Conservation (phyloP, 2,888 invertebrate species). For the Leistus spinibarbis region DNA sequence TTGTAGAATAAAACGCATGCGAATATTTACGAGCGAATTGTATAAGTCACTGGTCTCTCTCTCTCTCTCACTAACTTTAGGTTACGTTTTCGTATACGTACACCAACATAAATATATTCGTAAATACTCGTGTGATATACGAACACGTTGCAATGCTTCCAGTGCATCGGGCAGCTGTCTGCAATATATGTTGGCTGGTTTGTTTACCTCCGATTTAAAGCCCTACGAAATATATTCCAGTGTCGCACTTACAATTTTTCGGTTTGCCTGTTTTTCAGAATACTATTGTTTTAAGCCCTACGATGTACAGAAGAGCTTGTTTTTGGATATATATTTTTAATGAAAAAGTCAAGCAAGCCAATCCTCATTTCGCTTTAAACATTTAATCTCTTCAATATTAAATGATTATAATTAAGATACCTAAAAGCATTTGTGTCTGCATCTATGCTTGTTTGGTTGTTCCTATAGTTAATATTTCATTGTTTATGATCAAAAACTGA, state of each 20-base stretch:
- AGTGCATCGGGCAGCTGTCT: conserved; percentile 13
- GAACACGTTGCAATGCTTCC: neutral
- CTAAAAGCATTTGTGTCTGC: too few species aligned
- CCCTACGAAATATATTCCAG: conserved; percentile 17
- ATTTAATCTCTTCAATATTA: too few species aligned
- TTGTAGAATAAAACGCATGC: neutral
- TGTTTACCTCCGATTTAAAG: conserved; percentile 23
- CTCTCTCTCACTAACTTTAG: too few species aligned
- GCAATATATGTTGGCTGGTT: too few species aligned
- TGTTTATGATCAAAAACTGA: neutral
- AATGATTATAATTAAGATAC: too few species aligned
- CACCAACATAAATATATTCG: conserved; percentile 11
- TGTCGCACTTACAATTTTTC: neutral
- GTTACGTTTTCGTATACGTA: neutral
- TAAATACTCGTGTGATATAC: conserved; percentile 9
- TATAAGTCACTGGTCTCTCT: neutral
- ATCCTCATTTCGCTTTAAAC: too few species aligned
- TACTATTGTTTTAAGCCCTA: neutral
- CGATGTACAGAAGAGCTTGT: too few species aligned
- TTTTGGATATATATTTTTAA: too few species aligned
- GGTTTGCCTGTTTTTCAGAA: neutral
- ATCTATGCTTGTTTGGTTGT: neutral
- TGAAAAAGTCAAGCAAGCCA: too few species aligned
- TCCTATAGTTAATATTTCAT: neutral
- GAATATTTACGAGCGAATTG: neutral